Evolutionary conservation across 64 coral and sea anemone genomes (phyloP).

Genomic region (Orbicella faveolata): DNA sequence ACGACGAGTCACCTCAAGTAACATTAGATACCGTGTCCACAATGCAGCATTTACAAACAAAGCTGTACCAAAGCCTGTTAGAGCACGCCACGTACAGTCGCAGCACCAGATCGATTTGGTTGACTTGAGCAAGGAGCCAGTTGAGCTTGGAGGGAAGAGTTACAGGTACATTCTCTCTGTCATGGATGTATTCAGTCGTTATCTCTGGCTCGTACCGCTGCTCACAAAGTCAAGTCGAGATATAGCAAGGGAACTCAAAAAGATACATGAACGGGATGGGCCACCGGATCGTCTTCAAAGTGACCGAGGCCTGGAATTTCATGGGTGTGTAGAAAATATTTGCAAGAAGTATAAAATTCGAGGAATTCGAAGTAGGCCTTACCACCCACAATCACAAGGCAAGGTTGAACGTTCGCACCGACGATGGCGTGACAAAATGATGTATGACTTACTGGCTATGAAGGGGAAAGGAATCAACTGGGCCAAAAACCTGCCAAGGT

Average conservation of each 20-base stretch:
- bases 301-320: constrained; percentile 23
- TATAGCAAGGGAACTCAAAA: not conserved
- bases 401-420: constrained; percentile 54
- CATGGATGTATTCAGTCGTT: constrained; percentile 5
- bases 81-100: not conserved
- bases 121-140: constrained; percentile 7
- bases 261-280: not conserved
- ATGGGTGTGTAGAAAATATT: constrained; percentile 4
- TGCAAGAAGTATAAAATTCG: constrained; percentile 8
- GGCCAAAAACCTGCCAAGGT: constrained; percentile 57
- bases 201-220: too few species aligned
- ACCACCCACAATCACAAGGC: constrained; percentile 33
- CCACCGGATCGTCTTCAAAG: not conserved
- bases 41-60: constrained; percentile 6
- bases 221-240: not conserved
- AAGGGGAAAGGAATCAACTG: constrained; percentile 59
- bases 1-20: constrained; percentile 39
- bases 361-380: constrained; percentile 2
- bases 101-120: not conserved
- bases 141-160: not conserved
- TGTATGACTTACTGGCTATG: constrained; percentile 52
- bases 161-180: not conserved
- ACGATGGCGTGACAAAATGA: constrained; percentile 60
- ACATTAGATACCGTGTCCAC: constrained; percentile 23
- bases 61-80: constrained; percentile 3